phyloP scores from a whole-genome alignment of 2,888 invertebrate species.

The Nemurella pictetii region DNA sequence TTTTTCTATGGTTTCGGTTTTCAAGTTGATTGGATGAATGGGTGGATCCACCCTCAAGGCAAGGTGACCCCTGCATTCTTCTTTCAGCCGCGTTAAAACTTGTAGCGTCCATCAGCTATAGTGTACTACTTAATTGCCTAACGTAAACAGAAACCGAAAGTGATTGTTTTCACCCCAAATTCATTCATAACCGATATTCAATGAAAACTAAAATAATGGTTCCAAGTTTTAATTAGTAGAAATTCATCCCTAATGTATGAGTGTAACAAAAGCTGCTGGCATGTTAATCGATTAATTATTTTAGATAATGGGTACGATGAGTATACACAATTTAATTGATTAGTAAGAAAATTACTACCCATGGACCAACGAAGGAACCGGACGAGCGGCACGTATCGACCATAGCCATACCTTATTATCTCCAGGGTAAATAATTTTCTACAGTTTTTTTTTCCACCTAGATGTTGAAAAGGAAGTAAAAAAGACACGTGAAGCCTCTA shows the following conservation, averaged over 20 bases:
- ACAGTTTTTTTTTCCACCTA: not conserved
- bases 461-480: not conserved
- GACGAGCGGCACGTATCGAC: not conserved
- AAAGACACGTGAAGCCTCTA: not conserved
- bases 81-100: not conserved
- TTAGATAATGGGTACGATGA: not conserved
- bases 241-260: not conserved
- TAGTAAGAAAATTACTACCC: not conserved
- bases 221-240: not conserved
- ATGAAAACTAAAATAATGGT: conserved; percentile 17
- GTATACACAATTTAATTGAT: not conserved
- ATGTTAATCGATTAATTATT: not conserved
- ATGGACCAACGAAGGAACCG: not conserved
- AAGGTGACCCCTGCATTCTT: conserved; percentile 35
- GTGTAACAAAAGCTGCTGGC: not conserved
- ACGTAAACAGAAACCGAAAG: conserved; percentile 10
- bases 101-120: not conserved
- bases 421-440: not conserved
- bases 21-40: conserved; percentile 37
- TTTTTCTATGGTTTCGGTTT: conserved; percentile 26
- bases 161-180: conserved; percentile 25
- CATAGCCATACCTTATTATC: not conserved
- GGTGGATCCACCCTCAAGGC: conserved; percentile 29
- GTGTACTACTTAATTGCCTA: conserved; percentile 15
- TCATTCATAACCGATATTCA: conserved; percentile 30